Percentiles rank a stretch among this genome's conserved stretches.
Conservation (phyloP, 2,113 vertebrate genomes). For the Oreamnos americanus region DNA sequence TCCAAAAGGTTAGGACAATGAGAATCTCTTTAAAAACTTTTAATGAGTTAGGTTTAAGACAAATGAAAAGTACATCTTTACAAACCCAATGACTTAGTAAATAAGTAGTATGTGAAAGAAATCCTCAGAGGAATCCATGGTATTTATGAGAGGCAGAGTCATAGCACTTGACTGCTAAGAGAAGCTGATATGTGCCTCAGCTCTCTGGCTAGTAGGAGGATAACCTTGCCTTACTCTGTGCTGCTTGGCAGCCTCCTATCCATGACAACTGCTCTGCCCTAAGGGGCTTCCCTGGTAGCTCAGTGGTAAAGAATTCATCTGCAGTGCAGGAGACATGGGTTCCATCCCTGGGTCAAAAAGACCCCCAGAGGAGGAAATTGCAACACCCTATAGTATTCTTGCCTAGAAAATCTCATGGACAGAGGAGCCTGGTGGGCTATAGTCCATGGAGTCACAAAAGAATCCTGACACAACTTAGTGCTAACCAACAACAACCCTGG, state of each 20-base stretch:
- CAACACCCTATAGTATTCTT: background rate
- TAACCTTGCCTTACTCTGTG: background rate
- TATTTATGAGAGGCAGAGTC: background rate
- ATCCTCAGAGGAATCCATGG: background rate
- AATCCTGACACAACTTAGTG: background rate
- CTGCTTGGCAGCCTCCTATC: background rate
- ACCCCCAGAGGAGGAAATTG: background rate
- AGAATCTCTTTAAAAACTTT: background rate
- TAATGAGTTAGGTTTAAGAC: background rate
- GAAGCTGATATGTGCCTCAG: background rate
- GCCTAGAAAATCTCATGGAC: background rate
- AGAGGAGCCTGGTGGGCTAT: background rate
- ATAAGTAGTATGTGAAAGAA: background rate
- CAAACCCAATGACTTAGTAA: background rate
- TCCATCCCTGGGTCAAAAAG: background rate
- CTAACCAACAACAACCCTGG: background rate
- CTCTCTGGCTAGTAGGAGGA: background rate
- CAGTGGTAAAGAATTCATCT: background rate
- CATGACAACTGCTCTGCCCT: background rate
- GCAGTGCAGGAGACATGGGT: background rate
- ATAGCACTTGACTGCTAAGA: background rate
- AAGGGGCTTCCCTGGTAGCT: background rate
- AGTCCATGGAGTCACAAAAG: background rate
- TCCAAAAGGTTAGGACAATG: background rate
- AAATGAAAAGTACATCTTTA: background rate